Percentiles rank a stretch among this genome's conserved stretches.
Evolutionary conservation across 2,888 invertebrate species (phyloP).

Genomic region (Spatulosminthurus flaviceps): DNA sequence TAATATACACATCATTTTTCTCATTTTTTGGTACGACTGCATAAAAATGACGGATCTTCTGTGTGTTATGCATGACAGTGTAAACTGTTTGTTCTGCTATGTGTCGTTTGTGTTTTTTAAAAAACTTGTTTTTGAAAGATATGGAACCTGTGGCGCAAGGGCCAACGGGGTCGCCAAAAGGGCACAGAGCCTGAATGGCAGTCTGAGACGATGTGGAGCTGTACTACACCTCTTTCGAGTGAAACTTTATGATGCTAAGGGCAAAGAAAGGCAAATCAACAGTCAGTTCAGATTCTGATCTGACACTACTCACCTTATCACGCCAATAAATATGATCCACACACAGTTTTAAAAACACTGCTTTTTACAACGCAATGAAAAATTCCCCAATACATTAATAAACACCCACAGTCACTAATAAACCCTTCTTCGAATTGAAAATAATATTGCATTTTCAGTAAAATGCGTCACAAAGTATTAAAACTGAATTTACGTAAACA

Average conservation of each 20-base stretch:
- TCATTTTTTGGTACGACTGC: not conserved
- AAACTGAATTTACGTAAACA: constrained; percentile 31
- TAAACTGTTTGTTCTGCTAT: constrained; percentile 60
- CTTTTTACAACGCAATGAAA: constrained; percentile 19
- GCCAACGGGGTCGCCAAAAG: constrained; percentile 61
- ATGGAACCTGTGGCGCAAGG: constrained; percentile 63
- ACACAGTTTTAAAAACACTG: constrained; percentile 30
- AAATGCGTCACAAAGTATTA: too few species aligned
- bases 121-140: constrained; percentile 63
- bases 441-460: too few species aligned
- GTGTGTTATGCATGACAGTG: constrained; percentile 57
- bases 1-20: too few species aligned
- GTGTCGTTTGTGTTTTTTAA: constrained; percentile 56
- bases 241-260: constrained; percentile 64
- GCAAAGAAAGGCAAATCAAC: constrained; percentile 64
- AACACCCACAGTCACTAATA: not conserved
- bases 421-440: not conserved
- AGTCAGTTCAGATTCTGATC: constrained; percentile 63
- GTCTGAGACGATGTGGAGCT: constrained; percentile 63
- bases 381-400: constrained; percentile 13
- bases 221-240: constrained; percentile 63
- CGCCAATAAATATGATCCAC: constrained; percentile 53
- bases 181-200: constrained; percentile 64
- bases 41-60: not conserved
- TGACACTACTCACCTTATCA: constrained; percentile 64